Percentiles rank a stretch among this genome's conserved stretches.
phyloP scores from a whole-genome alignment of 2,888 invertebrate genomes.

The Melinopterus prodromus region DNA sequence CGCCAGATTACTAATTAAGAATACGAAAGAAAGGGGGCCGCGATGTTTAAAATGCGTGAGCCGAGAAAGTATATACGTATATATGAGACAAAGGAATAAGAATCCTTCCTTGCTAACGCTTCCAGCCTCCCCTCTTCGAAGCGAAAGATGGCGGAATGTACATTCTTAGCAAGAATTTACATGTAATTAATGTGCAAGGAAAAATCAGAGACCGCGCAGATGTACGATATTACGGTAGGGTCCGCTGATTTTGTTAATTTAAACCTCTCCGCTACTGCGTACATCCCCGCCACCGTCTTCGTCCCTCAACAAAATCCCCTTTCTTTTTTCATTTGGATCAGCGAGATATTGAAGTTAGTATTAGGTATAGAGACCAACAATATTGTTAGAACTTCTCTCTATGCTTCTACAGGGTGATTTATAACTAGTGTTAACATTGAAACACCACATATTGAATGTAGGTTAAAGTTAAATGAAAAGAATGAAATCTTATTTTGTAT shows the following conservation, averaged over 20 bases:
- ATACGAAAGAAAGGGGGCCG: slow-evolving; percentile 71
- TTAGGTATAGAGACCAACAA: no score
- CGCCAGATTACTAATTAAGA: slow-evolving; percentile 74
- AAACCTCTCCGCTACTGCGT: slow-evolving; percentile 47
- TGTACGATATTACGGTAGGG: slow-evolving; percentile 55
- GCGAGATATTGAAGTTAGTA: background rate
- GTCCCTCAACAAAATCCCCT: background rate
- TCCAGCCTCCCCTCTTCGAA: slow-evolving; percentile 42
- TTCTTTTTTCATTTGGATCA: background rate
- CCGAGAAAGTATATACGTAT: slow-evolving; percentile 57
- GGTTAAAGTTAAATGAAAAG: no score
- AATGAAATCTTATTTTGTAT: no score
- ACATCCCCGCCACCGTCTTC: background rate
- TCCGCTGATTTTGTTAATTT: slow-evolving; percentile 53
- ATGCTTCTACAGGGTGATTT: background rate
- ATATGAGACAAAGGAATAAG: slow-evolving; percentile 62
- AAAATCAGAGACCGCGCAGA: slow-evolving; percentile 59
- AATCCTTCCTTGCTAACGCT: slow-evolving; percentile 44
- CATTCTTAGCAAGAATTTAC: slow-evolving; percentile 62
- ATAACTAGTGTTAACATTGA: no score
- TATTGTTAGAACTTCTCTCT: no score
- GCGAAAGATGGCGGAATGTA: slow-evolving; percentile 58
- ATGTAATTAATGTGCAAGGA: slow-evolving; percentile 62
- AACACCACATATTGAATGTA: no score
- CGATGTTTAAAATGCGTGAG: slow-evolving; percentile 63